Evolutionary conservation across 2,888 invertebrate species (phyloP), one percentile per base, ranked within the genome.

Genomic region (Saturnia pavonia): DNA sequence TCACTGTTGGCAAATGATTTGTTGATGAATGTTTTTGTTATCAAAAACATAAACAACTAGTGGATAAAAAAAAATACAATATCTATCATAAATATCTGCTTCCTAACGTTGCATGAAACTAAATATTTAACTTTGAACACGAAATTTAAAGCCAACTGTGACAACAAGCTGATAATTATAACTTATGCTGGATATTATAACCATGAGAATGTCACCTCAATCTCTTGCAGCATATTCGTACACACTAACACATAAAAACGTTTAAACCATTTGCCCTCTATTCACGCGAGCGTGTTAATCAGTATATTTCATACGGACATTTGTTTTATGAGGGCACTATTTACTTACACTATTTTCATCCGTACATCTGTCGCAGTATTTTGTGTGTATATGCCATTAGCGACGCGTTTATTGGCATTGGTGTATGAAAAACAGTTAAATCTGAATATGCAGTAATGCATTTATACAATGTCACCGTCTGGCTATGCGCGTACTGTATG

Each of bases 381-480:
- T 70, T 74, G 78, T 82, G 72, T 71, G 77, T 70, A 72, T 69
- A 74, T 73, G 72, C 75, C 75, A 80, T 83, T 84, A 82, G 77
- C 73, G 66, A 72, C 70, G 77, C 74, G 79, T 77, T 78, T 81
- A 78, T 78, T 71, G 72, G 60, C 73, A 75, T 42, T 19, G 42
- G 71, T 74, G 77, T 77, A 77, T 70, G 70, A 77, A 76, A 74
- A 77, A 78, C 78, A 75, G 77, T 74, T 75, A 76, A 74, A 72
- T 76, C 74, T 73, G 70, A 72, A 74, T 72, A 69, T 48, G 54
- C 70, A 71, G 72, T 71, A 74, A 76, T 74, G 74, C 80, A 70
- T 68, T 69, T 42, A 48, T 40, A 71, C 63, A 76, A 73, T 76
- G 74, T 80, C 82, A 82, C 71, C 74, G 82, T 80, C 82, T 82